Conservation (phyloP, 2,888 invertebrate species). For the Tanypteryx hageni region DNA sequence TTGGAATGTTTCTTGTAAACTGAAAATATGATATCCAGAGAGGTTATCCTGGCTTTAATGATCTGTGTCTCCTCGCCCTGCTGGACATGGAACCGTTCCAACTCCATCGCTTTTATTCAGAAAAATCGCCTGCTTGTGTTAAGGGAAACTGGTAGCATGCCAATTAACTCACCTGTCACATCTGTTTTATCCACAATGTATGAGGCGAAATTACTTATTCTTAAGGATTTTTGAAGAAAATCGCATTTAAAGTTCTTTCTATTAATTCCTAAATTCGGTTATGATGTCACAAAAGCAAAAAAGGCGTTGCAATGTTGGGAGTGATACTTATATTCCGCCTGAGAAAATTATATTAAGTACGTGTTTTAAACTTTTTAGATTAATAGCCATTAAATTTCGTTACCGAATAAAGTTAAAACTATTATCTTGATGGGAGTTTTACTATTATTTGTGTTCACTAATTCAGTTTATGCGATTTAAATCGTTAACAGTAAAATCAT, state of each 20-base stretch:
- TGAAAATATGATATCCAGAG: slow-evolving; percentile 35
- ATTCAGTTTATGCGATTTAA: no score
- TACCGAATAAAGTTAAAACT: no score
- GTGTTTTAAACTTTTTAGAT: no score
- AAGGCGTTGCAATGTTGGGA: neutral
- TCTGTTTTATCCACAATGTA: slow-evolving; percentile 25
- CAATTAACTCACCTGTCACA: slow-evolving; percentile 59
- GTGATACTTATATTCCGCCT: neutral
- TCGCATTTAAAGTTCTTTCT: slow-evolving; percentile 4
- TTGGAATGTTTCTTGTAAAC: slow-evolving; percentile 29
- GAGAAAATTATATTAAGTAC: no score
- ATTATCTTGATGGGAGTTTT: no score
- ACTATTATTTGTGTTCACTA: no score
- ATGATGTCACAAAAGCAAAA: neutral
- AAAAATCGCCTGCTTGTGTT: slow-evolving; percentile 27
- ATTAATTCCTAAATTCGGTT: neutral
- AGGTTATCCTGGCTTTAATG: neutral
- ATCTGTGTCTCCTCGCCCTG: slow-evolving; percentile 37
- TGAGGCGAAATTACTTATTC: neutral
- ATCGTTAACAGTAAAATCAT: no score
- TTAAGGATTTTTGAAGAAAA: neutral
- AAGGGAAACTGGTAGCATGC: neutral
- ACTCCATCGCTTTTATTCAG: slow-evolving; percentile 37
- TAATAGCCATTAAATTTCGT: no score
- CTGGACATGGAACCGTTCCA: slow-evolving; percentile 45